phyloP scores from a whole-genome alignment of 2,888 invertebrate genomes.

The Morpho deidamia region DNA sequence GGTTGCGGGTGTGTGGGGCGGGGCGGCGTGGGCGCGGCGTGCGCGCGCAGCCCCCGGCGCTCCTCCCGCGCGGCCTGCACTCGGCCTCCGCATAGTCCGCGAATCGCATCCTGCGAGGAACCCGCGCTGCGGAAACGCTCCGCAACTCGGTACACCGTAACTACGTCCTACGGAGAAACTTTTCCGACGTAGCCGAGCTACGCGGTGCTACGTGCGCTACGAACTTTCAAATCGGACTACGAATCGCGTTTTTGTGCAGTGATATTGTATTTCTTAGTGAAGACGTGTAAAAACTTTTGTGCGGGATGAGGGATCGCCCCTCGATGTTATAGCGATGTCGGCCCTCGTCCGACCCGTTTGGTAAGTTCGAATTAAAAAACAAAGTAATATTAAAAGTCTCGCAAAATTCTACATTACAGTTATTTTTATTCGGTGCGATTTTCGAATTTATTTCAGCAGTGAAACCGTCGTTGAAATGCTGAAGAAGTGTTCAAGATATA shows the following conservation, averaged over 20 bases:
- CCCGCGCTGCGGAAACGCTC: slow-evolving; percentile 52
- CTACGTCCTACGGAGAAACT: slow-evolving; percentile 62
- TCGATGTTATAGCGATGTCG: slow-evolving; percentile 76
- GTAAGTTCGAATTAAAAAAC: slow-evolving; percentile 51
- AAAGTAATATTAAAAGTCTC: slow-evolving; percentile 10
- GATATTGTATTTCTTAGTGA: slow-evolving; percentile 42
- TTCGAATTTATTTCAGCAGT: slow-evolving; percentile 61
- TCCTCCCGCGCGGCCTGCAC: slow-evolving; percentile 33
- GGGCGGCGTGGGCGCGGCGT: slow-evolving; percentile 67
- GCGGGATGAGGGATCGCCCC: slow-evolving; percentile 64
- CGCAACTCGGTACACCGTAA: slow-evolving; percentile 38
- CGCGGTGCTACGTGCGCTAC: slow-evolving; percentile 46
- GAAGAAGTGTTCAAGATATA: slow-evolving; percentile 55
- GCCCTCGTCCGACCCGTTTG: slow-evolving; percentile 75
- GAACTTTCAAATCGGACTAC: slow-evolving; percentile 29
- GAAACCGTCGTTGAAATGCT: slow-evolving; percentile 49
- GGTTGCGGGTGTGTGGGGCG: slow-evolving; percentile 77
- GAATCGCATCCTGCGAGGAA: slow-evolving; percentile 68
- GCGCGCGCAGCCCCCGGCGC: slow-evolving; percentile 57
- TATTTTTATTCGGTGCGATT: slow-evolving; percentile 1
- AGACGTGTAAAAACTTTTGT: slow-evolving; percentile 56
- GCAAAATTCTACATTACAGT: neutral
- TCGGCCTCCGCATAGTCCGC: slow-evolving; percentile 62
- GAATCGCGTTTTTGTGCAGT: slow-evolving; percentile 54
- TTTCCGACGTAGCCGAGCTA: slow-evolving; percentile 49